Percentiles rank a stretch among this genome's conserved stretches.
Conservation (phyloP, 2,113 vertebrate genomes). For the Tenrec ecaudatus region DNA sequence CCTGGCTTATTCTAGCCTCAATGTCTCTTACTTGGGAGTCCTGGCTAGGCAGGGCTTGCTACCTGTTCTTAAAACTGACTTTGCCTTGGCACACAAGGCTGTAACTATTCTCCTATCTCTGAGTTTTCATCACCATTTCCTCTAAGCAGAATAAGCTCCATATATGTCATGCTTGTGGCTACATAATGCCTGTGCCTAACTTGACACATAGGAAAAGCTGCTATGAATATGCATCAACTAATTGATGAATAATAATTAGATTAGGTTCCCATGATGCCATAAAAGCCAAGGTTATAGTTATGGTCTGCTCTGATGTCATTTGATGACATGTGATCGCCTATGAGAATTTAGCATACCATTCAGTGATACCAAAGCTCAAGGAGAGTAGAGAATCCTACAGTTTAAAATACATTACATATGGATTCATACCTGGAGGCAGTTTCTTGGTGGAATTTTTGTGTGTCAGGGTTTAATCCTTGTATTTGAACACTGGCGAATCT, state of each 20-base stretch:
- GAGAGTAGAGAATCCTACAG: neutral
- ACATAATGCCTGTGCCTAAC: neutral
- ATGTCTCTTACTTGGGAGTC: neutral
- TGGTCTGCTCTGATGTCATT: neutral
- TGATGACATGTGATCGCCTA: neutral
- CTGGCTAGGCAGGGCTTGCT: neutral
- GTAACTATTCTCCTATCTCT: neutral
- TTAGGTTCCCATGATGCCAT: neutral
- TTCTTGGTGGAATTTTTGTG: neutral
- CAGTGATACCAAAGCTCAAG: neutral
- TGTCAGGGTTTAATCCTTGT: slow-evolving; percentile 6
- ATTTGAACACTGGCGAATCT: neutral
- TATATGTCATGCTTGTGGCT: neutral
- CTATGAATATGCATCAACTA: neutral
- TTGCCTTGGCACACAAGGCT: neutral
- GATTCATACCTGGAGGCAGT: neutral
- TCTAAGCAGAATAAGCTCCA: neutral
- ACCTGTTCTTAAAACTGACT: neutral
- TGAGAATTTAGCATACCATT: neutral
- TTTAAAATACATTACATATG: neutral
- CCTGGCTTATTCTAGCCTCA: neutral
- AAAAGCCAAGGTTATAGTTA: neutral
- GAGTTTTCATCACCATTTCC: neutral
- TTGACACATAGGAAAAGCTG: neutral
- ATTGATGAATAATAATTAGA: neutral